phyloP scores from a whole-genome alignment of 1,140 invertebrate species.

The Drosophila kepulauana region DNA sequence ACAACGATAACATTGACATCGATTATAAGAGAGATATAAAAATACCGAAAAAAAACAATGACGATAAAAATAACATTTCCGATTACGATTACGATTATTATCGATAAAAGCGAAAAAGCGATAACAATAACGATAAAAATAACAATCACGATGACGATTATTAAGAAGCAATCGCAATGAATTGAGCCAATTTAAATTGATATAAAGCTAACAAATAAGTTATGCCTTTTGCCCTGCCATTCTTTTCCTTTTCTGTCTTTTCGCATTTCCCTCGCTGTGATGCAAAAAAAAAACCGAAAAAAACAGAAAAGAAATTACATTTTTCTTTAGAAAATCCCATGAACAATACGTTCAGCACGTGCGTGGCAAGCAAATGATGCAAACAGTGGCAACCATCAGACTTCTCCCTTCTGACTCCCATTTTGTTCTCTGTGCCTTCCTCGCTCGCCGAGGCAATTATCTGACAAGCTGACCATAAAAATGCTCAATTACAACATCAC shows the following conservation, averaged over 20 bases:
- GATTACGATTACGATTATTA: too few species aligned
- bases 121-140: background rate
- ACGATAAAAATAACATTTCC: too few species aligned
- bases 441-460: slow-evolving; percentile 51
- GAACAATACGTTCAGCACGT: slow-evolving; percentile 62
- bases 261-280: background rate
- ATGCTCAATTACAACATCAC: slow-evolving; percentile 64
- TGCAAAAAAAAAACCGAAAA: background rate
- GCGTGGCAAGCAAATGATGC: slow-evolving; percentile 66
- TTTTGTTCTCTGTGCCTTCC: too few species aligned
- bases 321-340: slow-evolving; percentile 57
- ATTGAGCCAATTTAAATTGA: background rate
- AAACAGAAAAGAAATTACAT: slow-evolving; percentile 21
- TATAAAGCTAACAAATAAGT: background rate
- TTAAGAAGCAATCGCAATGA: background rate
- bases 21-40: too few species aligned
- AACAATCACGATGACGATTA: slow-evolving; percentile 11
- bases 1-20: too few species aligned
- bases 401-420: background rate
- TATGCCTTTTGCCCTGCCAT: background rate
- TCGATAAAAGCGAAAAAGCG: too few species aligned
- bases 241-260: background rate
- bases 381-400: background rate
- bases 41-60: too few species aligned
- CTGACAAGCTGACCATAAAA: slow-evolving; percentile 71